Percentiles rank a stretch among this genome's conserved stretches.
phyloP scores from a whole-genome alignment of 2,797 vertebrate species.

The Peromyscus melanophrys region DNA sequence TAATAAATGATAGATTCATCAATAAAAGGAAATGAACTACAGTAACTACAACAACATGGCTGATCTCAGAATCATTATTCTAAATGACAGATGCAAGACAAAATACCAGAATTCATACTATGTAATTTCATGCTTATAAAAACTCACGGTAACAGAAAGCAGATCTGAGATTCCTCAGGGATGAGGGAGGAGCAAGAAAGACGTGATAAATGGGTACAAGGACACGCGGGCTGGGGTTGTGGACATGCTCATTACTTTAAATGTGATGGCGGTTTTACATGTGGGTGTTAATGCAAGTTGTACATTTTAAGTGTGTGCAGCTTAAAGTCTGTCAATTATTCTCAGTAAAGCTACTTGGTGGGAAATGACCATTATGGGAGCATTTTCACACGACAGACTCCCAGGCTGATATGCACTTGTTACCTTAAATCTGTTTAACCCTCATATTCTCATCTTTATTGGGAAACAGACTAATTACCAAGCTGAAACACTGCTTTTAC shows the following conservation, averaged over 20 bases:
- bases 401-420: neutral
- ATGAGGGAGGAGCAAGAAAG: neutral
- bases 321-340: neutral
- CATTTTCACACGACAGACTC: slow-evolving; percentile 31
- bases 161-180: neutral
- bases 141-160: slow-evolving; percentile 46
- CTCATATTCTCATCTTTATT: neutral
- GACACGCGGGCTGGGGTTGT: neutral
- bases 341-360: slow-evolving; percentile 5
- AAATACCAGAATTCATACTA: neutral
- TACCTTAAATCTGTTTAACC: slow-evolving; percentile 50
- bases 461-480: slow-evolving; percentile 33
- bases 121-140: neutral
- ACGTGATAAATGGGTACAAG: neutral
- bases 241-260: neutral
- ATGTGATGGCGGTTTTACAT: neutral
- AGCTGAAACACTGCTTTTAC: slow-evolving; percentile 38
- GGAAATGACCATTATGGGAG: neutral
- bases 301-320: neutral
- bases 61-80: slow-evolving; percentile 2
- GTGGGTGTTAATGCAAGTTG: neutral
- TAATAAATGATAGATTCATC: slow-evolving; percentile 8
- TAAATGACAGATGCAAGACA: neutral
- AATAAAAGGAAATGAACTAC: slow-evolving; percentile 11
- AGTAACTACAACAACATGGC: neutral